Base-by-base conservation (phyloP, 2,888 invertebrate genomes). In the Branchipolynoe longqiensis region DNA sequence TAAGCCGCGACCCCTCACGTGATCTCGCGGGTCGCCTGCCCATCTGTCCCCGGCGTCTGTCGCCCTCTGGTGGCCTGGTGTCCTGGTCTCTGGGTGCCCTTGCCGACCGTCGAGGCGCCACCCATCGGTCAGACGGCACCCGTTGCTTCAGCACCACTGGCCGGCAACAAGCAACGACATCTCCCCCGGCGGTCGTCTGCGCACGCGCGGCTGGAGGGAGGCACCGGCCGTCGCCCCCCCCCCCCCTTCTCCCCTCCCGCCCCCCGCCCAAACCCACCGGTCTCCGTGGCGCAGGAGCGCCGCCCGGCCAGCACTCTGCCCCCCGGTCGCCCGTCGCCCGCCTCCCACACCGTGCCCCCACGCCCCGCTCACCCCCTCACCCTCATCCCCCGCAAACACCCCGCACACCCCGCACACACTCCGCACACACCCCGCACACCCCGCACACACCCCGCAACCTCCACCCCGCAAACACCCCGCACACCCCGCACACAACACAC, bases 41-140 rank as follows among this genome's bases (percentile, higher is more conserved):
- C 78, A 78, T 78, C 78, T 78, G 78, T 78, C 78, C 41, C 64
- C 31, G 36, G n/a, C 69, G 69, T 69, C 36, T 69, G 69, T 69
- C 69, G 69, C 69, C 69, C 69, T 38, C 36, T 38, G 36, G 36
- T n/a, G 33, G 2, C 62, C 12, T 14, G 12, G 31, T 31, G 31
- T 18, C 48, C 48, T 48, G 62, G 28, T 28, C 62, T n/a, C 28
- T n/a, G 62, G 28, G 31, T 4, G 62, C 62, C 1, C 62, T 14
- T n/a, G 56, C 56, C 18, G 22, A 2, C 56, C 22, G n/a, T n/a
- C n/a, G n/a, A 56, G 56, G 56, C 25, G 6, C 56, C 56, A 14
- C 22, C n/a, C n/a, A n/a, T n/a, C n/a, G n/a, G n/a, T n/a, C n/a
- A n/a, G n/a, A n/a, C n/a, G n/a, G n/a, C n/a, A n/a, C n/a, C n/a